Percentiles rank a stretch among this genome's conserved stretches.
Conservation (phyloP, 2,888 invertebrate genomes). For the Cerastis rubricosa region DNA sequence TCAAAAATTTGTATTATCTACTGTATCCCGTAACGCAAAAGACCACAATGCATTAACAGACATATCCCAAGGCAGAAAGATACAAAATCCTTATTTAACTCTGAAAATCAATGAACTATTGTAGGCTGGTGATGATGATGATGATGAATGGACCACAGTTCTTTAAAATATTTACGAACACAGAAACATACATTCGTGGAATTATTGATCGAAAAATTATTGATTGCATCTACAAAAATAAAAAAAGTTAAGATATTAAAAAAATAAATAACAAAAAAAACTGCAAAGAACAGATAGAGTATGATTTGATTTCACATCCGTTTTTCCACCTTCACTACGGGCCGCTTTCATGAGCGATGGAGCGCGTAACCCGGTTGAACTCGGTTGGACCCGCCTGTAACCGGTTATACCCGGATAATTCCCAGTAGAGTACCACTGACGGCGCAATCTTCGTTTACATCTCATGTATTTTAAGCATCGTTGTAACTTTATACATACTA, state of each 20-base stretch:
- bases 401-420: conserved; percentile 49
- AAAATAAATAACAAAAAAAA: neutral
- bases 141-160: no score
- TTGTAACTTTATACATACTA: neutral
- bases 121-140: no score
- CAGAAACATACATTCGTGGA: neutral
- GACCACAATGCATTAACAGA: neutral
- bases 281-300: neutral
- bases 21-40: neutral
- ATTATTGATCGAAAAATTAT: neutral
- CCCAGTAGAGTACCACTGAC: conserved; percentile 56
- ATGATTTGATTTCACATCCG: conserved; percentile 16
- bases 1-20: neutral
- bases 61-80: no score
- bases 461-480: conserved; percentile 17
- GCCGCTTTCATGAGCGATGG: conserved; percentile 54
- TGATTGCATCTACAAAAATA: neutral
- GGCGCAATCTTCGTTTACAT: conserved; percentile 54
- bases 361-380: conserved; percentile 55
- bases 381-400: conserved; percentile 13
- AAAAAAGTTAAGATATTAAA: neutral
- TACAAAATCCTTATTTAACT: neutral
- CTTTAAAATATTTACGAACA: no score
- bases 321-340: neutral
- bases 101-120: no score